Conservation (phyloP, 92 coral and sea anemone genomes). For the Metridium senile region DNA sequence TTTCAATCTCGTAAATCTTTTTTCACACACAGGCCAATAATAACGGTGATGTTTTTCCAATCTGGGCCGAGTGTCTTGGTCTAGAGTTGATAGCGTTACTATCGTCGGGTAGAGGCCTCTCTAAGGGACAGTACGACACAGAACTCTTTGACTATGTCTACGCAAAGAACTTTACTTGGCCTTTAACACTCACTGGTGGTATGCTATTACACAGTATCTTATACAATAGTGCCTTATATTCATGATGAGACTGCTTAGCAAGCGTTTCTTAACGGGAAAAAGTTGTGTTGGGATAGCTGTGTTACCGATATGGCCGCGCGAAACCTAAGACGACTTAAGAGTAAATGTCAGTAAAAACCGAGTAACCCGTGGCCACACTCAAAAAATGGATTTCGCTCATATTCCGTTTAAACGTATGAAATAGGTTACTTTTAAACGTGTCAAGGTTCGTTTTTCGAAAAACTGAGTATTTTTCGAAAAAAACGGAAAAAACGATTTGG, state of each 20-base stretch:
- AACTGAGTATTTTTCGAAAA: too few relatives aligned
- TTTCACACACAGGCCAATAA: conserved; percentile 30
- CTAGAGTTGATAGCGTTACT: conserved; percentile 31
- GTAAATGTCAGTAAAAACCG: too few relatives aligned
- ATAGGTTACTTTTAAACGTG: too few relatives aligned
- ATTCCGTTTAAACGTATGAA: too few relatives aligned
- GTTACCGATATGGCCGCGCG: too few relatives aligned
- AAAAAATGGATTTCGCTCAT: too few relatives aligned
- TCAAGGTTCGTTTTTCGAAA: too few relatives aligned
- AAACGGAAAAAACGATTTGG: too few relatives aligned
- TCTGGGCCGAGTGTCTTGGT: conserved; percentile 47
- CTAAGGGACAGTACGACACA: conserved; percentile 37
- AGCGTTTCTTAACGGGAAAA: neutral
- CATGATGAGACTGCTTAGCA: too few relatives aligned
- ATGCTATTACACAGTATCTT: neutral
- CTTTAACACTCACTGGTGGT: conserved; percentile 21
- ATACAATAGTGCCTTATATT: neutral
- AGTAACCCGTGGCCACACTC: too few relatives aligned
- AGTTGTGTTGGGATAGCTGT: too few relatives aligned
- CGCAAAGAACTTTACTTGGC: conserved; percentile 21
- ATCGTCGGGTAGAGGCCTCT: conserved; percentile 40
- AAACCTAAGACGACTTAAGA: too few relatives aligned
- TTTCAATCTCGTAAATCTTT: neutral
- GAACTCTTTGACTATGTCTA: conserved; percentile 19
- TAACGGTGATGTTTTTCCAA: conserved; percentile 29